Evolutionary conservation across 2,888 invertebrate species (phyloP), one percentile per base, ranked within the genome.

Genomic region (Campoplex capitator): DNA sequence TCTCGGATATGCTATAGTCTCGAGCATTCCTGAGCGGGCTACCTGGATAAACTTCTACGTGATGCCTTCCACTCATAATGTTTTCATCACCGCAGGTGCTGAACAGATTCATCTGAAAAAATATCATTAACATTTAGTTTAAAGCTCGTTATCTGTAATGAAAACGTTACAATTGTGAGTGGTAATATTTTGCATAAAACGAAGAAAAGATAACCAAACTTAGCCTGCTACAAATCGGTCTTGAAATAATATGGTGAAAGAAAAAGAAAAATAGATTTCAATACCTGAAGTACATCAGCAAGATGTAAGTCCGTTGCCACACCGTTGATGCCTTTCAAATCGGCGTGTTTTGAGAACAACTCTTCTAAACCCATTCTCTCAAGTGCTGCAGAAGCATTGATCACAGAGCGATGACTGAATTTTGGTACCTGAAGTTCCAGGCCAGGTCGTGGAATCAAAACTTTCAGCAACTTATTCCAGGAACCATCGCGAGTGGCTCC

Each of bases 351-450:
- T 0, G 96, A 95, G 92, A 98, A 98, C 18, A 98, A 94, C 76
- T 97, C 97, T 88, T 97, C 97, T 13, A 98, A 94, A 0, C 98
- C 98, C 97, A 98, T 97, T 88, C 96, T 96, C 91, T 96, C 97
- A 76, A 98, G 95, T 0, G 98, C 97, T 23, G 96, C 95, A 0
- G 98, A 97, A 0, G 98, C 96, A 90, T 98, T 98, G 45, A 98
- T 96, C 13, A 97, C 96, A 0, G 98, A 98, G 89, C 97, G 96
- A 91, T 98, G 98, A 16, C 97, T 96, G 93, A 98, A 98, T 89
- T 98, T 96, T 0, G 98, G 98, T 71, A 98, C 96, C 94, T 98
- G 98, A 1, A 98, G 95, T 94, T 98, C 98, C 77, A 98, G 94
- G 0, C 97, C 97, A 0, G 96, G 96, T 1, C 98, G 95, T 32